Percentiles rank a stretch among this genome's conserved stretches.
phyloP scores from a whole-genome alignment of 2,113 vertebrate genomes.

The Toxostoma redivivum region DNA sequence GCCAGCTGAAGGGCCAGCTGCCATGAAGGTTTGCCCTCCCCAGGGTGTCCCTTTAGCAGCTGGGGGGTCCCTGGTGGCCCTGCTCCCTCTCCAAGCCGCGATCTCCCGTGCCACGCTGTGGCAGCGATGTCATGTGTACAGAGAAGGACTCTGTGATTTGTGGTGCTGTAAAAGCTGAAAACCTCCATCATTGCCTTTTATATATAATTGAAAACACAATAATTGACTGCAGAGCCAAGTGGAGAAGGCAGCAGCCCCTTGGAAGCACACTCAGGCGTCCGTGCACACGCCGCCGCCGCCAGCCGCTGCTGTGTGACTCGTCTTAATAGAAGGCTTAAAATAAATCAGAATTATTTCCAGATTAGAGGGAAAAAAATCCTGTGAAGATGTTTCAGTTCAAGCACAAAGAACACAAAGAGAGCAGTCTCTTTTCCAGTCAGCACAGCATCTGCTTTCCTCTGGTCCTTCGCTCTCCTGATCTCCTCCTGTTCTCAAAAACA shows the following conservation, averaged over 20 bases:
- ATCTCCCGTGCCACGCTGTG: not conserved
- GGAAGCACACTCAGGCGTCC: not conserved
- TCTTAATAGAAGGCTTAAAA: constrained; percentile 42
- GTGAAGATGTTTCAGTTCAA: constrained; percentile 1
- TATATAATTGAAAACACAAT: constrained; percentile 49
- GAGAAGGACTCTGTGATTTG: constrained; percentile 2
- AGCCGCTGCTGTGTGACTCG: constrained; percentile 7
- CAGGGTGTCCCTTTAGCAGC: not conserved
- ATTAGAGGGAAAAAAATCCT: constrained; percentile 1
- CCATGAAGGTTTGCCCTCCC: not conserved
- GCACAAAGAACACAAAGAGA: constrained; percentile 22
- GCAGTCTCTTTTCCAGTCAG: not conserved
- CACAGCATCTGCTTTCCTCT: not conserved
- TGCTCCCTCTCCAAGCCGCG: not conserved
- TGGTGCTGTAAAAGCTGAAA: constrained; percentile 13
- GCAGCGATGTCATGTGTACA: not conserved
- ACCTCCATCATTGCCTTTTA: constrained; percentile 45
- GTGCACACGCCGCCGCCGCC: not conserved
- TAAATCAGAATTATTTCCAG: constrained; percentile 60
- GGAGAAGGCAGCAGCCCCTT: not conserved
- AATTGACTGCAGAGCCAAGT: constrained; percentile 11
- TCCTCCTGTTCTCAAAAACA: not conserved
- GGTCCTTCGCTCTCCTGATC: not conserved
- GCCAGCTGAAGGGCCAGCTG: not conserved
- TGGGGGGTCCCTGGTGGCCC: not conserved